A percentile compares a stretch with the other conserved stretches of the same genome.
Conservation (phyloP, 2,797 vertebrate genomes). For the Anabas testudineus region DNA sequence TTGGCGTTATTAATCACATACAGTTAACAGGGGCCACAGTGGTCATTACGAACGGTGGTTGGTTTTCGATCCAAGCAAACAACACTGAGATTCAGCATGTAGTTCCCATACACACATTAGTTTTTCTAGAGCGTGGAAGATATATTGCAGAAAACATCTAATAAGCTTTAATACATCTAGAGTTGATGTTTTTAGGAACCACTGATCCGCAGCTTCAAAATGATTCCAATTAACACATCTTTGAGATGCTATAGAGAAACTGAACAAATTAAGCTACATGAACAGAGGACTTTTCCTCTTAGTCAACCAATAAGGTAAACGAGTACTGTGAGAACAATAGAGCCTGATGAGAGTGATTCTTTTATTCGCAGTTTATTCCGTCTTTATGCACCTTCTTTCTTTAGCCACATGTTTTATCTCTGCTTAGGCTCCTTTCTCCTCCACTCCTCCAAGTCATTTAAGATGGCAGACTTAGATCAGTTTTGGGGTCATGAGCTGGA, state of each 20-base stretch:
- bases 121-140: slow-evolving; percentile 25
- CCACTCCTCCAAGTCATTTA: neutral
- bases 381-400: neutral
- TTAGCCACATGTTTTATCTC: neutral
- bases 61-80: slow-evolving; percentile 5
- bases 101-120: slow-evolving; percentile 4
- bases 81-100: neutral
- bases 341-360: neutral
- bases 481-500: slow-evolving; percentile 28
- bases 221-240: slow-evolving; percentile 34
- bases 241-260: slow-evolving; percentile 9
- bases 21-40: slow-evolving; percentile 4
- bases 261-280: neutral
- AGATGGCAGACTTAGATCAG: slow-evolving; percentile 28
- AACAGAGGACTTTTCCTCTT: neutral
- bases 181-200: slow-evolving; percentile 40
- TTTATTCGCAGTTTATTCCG: neutral
- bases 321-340: neutral
- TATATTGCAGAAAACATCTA: slow-evolving; percentile 20
- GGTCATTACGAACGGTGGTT: slow-evolving; percentile 24
- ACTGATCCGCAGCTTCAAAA: slow-evolving; percentile 35
- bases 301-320: neutral
- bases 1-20: slow-evolving; percentile 49
- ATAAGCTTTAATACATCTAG: slow-evolving; percentile 14
- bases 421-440: neutral